Percentiles rank a stretch among this genome's conserved stretches.
Conservation (phyloP, 2,888 invertebrate genomes). For the Drosophila parthenogenetica region DNA sequence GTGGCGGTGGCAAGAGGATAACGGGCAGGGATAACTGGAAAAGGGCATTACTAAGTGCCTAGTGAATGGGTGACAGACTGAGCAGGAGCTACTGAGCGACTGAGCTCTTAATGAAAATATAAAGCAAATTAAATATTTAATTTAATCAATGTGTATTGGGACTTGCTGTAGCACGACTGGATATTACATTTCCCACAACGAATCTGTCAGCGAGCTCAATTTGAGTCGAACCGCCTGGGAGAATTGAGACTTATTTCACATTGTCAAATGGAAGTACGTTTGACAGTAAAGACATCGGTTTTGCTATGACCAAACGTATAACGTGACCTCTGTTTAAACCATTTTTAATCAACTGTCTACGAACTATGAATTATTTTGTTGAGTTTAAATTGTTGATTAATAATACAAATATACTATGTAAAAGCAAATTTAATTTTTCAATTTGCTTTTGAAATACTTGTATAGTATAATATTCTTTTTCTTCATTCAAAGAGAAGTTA, state of each 20-base stretch:
- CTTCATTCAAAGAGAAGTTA: neutral
- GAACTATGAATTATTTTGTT: too few relatives aligned
- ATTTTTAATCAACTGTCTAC: too few relatives aligned
- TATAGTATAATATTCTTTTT: slow-evolving; percentile 1
- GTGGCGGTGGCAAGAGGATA: slow-evolving; percentile 10
- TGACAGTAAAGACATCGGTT: too few relatives aligned
- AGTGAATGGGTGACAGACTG: neutral
- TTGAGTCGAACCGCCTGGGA: slow-evolving; percentile 16
- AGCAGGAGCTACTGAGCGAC: too few relatives aligned
- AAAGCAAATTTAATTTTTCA: too few relatives aligned
- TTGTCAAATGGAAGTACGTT: neutral
- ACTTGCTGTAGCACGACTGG: slow-evolving; percentile 13
- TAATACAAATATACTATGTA: too few relatives aligned
- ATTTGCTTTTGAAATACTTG: neutral
- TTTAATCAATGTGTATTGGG: slow-evolving; percentile 46
- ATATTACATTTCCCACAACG: slow-evolving; percentile 37
- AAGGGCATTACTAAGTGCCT: slow-evolving; percentile 32
- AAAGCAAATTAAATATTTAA: slow-evolving; percentile 65
- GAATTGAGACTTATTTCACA: slow-evolving; percentile 8
- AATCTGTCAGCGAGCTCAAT: slow-evolving; percentile 20
- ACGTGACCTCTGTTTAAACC: too few relatives aligned
- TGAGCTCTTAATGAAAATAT: slow-evolving; percentile 55
- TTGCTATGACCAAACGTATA: too few relatives aligned
- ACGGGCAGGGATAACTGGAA: slow-evolving; percentile 7
- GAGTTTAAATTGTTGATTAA: too few relatives aligned